Conservation (phyloP, 2,888 invertebrate species). For the Watsonalla binaria region DNA sequence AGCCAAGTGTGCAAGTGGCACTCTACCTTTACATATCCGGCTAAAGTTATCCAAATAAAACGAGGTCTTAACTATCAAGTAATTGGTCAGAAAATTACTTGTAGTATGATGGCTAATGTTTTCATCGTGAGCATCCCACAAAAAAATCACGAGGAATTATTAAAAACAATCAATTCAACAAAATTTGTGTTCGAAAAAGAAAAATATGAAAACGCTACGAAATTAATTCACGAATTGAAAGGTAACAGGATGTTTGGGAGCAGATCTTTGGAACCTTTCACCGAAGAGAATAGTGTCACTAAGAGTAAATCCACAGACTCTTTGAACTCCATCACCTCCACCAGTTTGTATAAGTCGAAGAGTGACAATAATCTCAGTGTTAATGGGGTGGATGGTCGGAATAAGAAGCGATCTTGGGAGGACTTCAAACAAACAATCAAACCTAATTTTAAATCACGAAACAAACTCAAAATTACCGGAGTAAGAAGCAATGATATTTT, state of each 20-base stretch:
- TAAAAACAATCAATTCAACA: slow-evolving; percentile 25
- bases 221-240: slow-evolving; percentile 35
- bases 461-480: slow-evolving; percentile 45
- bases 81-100: not conserved
- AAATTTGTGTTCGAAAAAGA: slow-evolving; percentile 30
- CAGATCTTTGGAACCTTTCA: slow-evolving; percentile 19
- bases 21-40: not conserved
- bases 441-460: slow-evolving; percentile 20
- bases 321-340: slow-evolving; percentile 22
- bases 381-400: slow-evolving; percentile 13
- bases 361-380: slow-evolving; percentile 36
- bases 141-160: slow-evolving; percentile 63
- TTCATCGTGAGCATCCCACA: slow-evolving; percentile 79
- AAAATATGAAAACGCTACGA: slow-evolving; percentile 27
- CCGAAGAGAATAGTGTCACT: slow-evolving; percentile 22
- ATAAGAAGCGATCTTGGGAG: slow-evolving; percentile 38
- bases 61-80: not conserved
- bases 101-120: slow-evolving; percentile 69
- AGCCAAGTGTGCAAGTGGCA: not conserved
- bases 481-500: slow-evolving; percentile 44
- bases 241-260: slow-evolving; percentile 27
- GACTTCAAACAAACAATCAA: slow-evolving; percentile 46
- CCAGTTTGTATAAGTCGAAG: slow-evolving; percentile 30
- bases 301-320: slow-evolving; percentile 41
- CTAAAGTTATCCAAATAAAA: not conserved